Evolutionary conservation across 2,888 invertebrate genomes (phyloP).

Genomic region (Carpatolechia fugitivella): DNA sequence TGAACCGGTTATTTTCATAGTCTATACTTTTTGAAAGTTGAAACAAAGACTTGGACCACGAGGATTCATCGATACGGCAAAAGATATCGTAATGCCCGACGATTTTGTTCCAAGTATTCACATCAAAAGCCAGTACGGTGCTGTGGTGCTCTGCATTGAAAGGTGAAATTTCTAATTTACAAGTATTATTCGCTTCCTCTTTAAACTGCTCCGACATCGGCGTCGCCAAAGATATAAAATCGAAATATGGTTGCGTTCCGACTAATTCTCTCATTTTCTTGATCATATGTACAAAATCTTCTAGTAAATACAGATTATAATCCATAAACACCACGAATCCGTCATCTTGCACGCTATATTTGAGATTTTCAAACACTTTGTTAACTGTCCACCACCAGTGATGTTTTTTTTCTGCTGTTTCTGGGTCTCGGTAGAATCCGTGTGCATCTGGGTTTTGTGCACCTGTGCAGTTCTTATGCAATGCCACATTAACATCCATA

Average conservation of each 20-base stretch:
- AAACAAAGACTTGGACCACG: constrained; percentile 49
- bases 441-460: constrained; percentile 40
- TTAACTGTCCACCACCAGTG: constrained; percentile 64
- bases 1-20: constrained; percentile 33
- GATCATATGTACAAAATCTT: constrained; percentile 52
- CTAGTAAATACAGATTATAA: constrained; percentile 40
- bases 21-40: constrained; percentile 45
- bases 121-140: constrained; percentile 45
- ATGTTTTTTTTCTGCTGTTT: constrained; percentile 42
- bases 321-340: constrained; percentile 48
- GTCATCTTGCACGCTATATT: constrained; percentile 29
- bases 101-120: constrained; percentile 46
- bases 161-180: constrained; percentile 16
- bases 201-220: neutral
- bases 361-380: constrained; percentile 45
- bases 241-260: constrained; percentile 35
- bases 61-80: constrained; percentile 48
- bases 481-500: constrained; percentile 30
- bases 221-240: constrained; percentile 44
- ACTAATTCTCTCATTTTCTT: constrained; percentile 43
- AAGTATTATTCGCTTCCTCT: constrained; percentile 22
- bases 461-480: constrained; percentile 39
- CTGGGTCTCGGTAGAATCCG: constrained; percentile 42
- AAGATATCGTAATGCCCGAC: constrained; percentile 50
- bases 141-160: constrained; percentile 40